Evolutionary conservation across 2,113 vertebrate species (phyloP).

Genomic region (Leptodactylus fuscus): DNA sequence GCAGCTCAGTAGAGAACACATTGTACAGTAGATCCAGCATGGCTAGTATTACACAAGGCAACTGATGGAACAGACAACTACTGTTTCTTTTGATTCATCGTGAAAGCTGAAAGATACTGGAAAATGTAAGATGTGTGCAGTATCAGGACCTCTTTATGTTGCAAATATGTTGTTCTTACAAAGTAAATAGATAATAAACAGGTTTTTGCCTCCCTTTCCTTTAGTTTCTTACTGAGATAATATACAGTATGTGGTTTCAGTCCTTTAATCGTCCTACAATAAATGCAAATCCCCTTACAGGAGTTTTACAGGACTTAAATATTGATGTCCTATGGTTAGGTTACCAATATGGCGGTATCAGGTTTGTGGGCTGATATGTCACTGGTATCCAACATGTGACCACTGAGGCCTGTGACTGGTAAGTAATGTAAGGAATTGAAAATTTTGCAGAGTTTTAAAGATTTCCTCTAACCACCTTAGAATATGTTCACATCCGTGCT

Average conservation of each 20-base stretch:
- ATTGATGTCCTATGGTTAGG: too few relatives aligned
- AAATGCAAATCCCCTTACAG: too few relatives aligned
- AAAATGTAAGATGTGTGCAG: neutral
- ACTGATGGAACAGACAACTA: neutral
- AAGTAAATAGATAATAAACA: neutral
- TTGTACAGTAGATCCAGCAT: neutral
- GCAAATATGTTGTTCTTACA: neutral
- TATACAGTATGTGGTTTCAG: neutral
- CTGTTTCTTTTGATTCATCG: neutral
- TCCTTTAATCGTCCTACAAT: too few relatives aligned
- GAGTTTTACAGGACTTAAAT: too few relatives aligned
- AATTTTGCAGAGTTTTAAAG: too few relatives aligned
- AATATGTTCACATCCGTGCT: too few relatives aligned
- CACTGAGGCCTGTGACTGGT: too few relatives aligned
- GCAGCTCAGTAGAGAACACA: neutral
- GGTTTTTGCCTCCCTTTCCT: neutral
- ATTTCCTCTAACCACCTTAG: too few relatives aligned
- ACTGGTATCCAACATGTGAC: too few relatives aligned
- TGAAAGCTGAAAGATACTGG: neutral
- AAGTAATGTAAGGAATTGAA: too few relatives aligned
- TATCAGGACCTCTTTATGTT: neutral
- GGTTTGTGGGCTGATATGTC: too few relatives aligned
- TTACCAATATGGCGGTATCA: too few relatives aligned
- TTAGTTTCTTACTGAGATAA: neutral
- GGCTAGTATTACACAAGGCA: neutral